A percentile compares a stretch with the other conserved stretches of the same genome.
Conservation (phyloP, 1,140 invertebrate species). For the Bombus pyrosoma region DNA sequence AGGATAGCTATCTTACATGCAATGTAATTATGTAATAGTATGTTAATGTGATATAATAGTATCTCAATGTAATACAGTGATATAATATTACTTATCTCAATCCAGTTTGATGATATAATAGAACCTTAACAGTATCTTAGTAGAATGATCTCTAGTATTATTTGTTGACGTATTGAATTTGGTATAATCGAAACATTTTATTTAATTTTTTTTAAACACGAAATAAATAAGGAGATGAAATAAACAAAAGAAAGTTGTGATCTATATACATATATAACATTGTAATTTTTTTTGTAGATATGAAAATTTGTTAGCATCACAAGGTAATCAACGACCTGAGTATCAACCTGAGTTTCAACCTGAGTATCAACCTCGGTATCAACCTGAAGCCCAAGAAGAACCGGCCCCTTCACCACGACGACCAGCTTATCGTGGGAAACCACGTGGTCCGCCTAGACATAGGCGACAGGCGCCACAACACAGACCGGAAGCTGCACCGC, state of each 20-base stretch:
- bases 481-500: slow-evolving; percentile 13
- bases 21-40: background rate
- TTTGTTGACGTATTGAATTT: too few relatives aligned
- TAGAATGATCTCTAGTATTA: too few relatives aligned
- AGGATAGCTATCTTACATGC: background rate
- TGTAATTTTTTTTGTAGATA: slow-evolving; percentile 62
- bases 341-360: slow-evolving; percentile 58
- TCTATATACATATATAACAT: background rate
- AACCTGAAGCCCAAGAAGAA: background rate
- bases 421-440: slow-evolving; percentile 49
- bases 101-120: too few relatives aligned
- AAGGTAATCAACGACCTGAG: slow-evolving; percentile 46
- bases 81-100: too few relatives aligned
- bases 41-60: background rate
- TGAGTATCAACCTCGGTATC: slow-evolving; percentile 45
- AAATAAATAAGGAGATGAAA: background rate
- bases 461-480: slow-evolving; percentile 58
- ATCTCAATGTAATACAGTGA: background rate
- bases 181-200: too few relatives aligned
- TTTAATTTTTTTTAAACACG: too few relatives aligned
- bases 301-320: slow-evolving; percentile 65
- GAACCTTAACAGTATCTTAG: too few relatives aligned
- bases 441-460: slow-evolving; percentile 37
- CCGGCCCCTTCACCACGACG: slow-evolving; percentile 23
- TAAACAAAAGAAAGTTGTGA: background rate